A percentile compares a stretch with the other conserved stretches of the same genome.
Conservation (phyloP, 2,113 vertebrate genomes). For the Pteropus alecto region DNA sequence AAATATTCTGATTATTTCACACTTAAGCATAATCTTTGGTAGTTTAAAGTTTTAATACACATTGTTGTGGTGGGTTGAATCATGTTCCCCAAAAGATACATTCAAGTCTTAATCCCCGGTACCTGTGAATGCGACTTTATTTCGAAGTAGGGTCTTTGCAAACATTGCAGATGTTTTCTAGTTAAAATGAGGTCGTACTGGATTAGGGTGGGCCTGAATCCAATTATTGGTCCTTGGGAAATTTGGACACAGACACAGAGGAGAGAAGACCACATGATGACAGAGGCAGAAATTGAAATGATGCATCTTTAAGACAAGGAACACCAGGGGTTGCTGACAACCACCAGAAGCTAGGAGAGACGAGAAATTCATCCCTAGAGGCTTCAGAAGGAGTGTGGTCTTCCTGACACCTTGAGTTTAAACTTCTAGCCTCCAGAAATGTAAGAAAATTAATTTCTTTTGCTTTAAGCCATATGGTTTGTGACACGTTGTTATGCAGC, state of each 20-base stretch:
- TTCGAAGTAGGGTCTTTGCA: neutral
- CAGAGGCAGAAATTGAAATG: neutral
- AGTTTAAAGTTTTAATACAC: neutral
- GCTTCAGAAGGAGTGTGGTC: neutral
- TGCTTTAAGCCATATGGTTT: neutral
- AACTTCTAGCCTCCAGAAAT: neutral
- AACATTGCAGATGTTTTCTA: neutral
- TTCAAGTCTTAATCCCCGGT: neutral
- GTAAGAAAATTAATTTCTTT: neutral
- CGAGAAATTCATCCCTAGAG: neutral
- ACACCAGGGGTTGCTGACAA: neutral
- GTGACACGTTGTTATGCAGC: neutral
- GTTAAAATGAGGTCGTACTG: neutral
- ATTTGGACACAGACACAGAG: neutral
- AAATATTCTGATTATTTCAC: neutral
- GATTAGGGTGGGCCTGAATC: neutral
- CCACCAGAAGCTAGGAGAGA: neutral
- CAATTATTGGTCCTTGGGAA: neutral
- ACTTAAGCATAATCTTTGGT: neutral
- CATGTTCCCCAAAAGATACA: neutral
- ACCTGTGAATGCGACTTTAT: neutral
- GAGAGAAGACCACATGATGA: neutral
- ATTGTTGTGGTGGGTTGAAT: neutral
- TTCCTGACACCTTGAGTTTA: neutral
- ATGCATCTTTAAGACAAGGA: neutral